Base-by-base conservation (phyloP, 2,113 vertebrate species). In the Dissostichus mawsoni region DNA sequence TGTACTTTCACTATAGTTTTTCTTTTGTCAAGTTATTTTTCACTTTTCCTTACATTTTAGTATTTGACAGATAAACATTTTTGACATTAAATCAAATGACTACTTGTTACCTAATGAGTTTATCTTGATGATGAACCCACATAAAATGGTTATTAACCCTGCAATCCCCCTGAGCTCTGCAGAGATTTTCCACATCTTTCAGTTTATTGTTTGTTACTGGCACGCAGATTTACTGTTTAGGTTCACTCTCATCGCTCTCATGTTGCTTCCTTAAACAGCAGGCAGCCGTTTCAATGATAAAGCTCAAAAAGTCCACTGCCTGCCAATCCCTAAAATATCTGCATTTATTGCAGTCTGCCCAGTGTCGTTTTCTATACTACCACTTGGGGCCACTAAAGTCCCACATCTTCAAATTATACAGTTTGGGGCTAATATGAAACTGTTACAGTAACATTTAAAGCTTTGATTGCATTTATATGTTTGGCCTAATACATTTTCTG, bases 401-500 rank as follows among this genome's bases (percentile, higher is more conserved):
- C 45, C 25, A 69, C 63, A 75, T 57, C 12, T 51, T 70, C 12
- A 63, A 41, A 68, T 78, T 16, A 48, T 20, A 3, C 56, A 61
- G 5, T 61, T 5, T 6, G 3, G 36, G n/a, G 20, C 57, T 52
- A 53, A 75, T 47, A 52, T 65, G 11, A 78, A 70, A 23, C 29
- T 23, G 51, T 41, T 2, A 23, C 14, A 11, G 11, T 25, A 56
- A 16, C 8, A 69, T 48, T 61, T 33, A n/a, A 11, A 16, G 12
- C 45, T 36, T 58, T 59, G 5, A 48, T 9, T 58, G 20, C n/a
- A 29, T 12, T 13, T 3, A 36, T n/a, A n/a, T 14, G 13, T n/a
- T 72, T 48, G 20, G 20, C 11, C 16, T 29, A 25, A 72, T 33
- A 5, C 5, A 29, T 47, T 18, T 25, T 66, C 36, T 29, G 3